Base-by-base conservation (phyloP, 2,888 invertebrate species). In the Tachina lurida region DNA sequence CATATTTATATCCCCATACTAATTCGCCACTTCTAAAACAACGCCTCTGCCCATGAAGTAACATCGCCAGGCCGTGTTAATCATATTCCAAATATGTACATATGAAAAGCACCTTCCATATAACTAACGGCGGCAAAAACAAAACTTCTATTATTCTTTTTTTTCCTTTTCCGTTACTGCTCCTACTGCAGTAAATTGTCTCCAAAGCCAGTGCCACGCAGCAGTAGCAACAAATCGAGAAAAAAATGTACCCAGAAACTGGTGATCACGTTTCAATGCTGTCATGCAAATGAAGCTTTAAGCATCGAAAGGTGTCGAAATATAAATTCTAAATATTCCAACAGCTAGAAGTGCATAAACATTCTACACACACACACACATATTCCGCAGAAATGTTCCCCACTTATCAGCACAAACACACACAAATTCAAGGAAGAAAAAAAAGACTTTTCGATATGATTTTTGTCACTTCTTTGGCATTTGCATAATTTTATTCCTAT, bases 261-360 rank as follows among this genome's bases (percentile, higher is more conserved):
- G 80, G 67, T 80, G 84, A 76, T 84, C 84, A 84, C 84, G 84
- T 84, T 84, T 84, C 80, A 81, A 76, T 84, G 84, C 75, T 86
- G 89, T 88, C 89, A 90, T 91, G 90, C 91, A 91, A 90, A 90
- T 90, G 90, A 89, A 89, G 90, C 91, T 88, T 90, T 89, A 90
- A 90, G 86, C 90, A 87, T 86, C 88, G 88, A 90, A 90, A 90
- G 91, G 90, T 90, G 91, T 90, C 89, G 89, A 90, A 89, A 90
- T 83, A 86, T 83, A 86, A 83, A 86, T 86, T 83, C 79, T 65
- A 86, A 86, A 83, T 83, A 82, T 82, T 49, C 49, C 56, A 62
- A 47, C 19, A 74, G 56, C 60, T 63, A 65, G 65, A 65, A 56
- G 17, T 65, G 8, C 41, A 65, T 10, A 71, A 56, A 47, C 8